phyloP scores from a whole-genome alignment of 2,797 vertebrate genomes.

The Rhabdomys pumilio region DNA sequence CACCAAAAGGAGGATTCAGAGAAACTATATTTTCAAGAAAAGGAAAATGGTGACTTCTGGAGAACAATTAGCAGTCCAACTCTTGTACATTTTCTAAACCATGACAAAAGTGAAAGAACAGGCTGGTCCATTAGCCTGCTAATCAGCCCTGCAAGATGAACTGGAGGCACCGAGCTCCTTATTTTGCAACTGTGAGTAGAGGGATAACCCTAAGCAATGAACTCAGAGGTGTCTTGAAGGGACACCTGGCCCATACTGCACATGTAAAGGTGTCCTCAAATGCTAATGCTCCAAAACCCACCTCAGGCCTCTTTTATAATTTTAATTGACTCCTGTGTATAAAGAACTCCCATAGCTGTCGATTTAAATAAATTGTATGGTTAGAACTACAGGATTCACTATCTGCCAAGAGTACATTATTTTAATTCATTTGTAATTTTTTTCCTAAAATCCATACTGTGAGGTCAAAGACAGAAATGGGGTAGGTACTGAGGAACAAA shows the following conservation, averaged over 20 bases:
- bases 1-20: not conserved
- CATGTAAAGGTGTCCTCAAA: conserved; percentile 54
- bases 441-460: conserved; percentile 12
- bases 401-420: not conserved
- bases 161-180: not conserved
- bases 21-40: not conserved
- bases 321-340: conserved; percentile 53
- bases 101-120: conserved; percentile 2
- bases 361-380: conserved; percentile 63
- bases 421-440: conserved; percentile 31
- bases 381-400: conserved; percentile 14
- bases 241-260: not conserved
- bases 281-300: not conserved
- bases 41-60: not conserved
- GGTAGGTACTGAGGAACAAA: not conserved
- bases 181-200: conserved; percentile 49
- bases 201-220: not conserved
- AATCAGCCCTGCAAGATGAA: conserved; percentile 69
- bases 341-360: conserved; percentile 59
- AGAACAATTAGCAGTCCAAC: not conserved
- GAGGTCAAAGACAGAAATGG: not conserved
- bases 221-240: not conserved
- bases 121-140: conserved; percentile 67
- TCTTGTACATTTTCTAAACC: conserved; percentile 47
- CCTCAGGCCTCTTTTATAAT: conserved; percentile 19